Conservation (phyloP, 2,888 invertebrate genomes). For the Leptinotarsa tumamoca region DNA sequence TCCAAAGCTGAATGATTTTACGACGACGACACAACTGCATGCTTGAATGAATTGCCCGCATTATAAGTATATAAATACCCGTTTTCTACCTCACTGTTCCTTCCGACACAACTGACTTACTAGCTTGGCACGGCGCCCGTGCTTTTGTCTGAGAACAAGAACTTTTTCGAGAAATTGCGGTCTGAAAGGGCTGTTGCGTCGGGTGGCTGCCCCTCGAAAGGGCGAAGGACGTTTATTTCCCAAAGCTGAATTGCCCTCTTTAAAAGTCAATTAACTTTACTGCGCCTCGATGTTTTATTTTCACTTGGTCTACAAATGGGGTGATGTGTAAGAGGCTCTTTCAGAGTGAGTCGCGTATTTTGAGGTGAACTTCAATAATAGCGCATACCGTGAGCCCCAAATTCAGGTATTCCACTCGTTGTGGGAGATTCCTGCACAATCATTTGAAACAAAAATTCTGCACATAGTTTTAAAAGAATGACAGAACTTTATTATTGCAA, state of each 20-base stretch:
- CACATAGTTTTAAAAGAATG: too few relatives aligned
- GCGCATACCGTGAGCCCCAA: too few relatives aligned
- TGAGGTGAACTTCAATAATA: too few relatives aligned
- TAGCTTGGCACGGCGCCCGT: constrained; percentile 19
- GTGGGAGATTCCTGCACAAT: too few relatives aligned
- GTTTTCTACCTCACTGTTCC: constrained; percentile 20
- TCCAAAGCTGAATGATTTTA: too few relatives aligned
- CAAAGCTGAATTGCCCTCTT: constrained; percentile 43
- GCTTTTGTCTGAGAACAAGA: constrained; percentile 19
- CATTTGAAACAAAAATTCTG: too few relatives aligned
- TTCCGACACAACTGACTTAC: constrained; percentile 26
- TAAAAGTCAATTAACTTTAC: constrained; percentile 47
- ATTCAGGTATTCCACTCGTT: too few relatives aligned
- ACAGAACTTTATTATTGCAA: too few relatives aligned
- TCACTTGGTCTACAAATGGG: constrained; percentile 4
- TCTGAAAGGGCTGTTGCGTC: constrained; percentile 31
- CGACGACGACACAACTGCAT: background rate
- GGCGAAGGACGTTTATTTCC: constrained; percentile 37
- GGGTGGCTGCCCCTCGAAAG: constrained; percentile 24
- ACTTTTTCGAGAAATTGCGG: constrained; percentile 31
- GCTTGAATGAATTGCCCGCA: background rate
- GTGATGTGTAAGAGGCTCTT: background rate
- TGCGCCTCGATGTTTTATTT: constrained; percentile 30
- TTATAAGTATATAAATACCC: background rate
- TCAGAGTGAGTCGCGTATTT: background rate